phyloP scores from a whole-genome alignment of 2,888 invertebrate species.

The Thymelicus sylvestris region DNA sequence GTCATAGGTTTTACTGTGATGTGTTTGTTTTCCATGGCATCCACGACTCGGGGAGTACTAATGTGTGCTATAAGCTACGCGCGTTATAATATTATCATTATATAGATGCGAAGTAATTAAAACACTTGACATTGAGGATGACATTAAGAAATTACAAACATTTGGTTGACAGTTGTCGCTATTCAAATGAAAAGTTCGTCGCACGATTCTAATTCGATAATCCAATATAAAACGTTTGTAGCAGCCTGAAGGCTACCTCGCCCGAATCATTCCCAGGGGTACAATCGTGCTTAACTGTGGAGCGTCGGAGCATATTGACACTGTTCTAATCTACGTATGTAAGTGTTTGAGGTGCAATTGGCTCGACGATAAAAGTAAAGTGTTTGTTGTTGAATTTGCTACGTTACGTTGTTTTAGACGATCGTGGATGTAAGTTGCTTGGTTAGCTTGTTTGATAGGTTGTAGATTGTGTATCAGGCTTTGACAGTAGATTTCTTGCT shows the following conservation, averaged over 20 bases:
- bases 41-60: no score
- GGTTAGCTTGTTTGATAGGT: background rate
- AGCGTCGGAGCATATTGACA: conserved; percentile 30
- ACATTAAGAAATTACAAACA: background rate
- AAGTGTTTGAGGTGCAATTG: conserved; percentile 35
- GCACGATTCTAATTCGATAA: conserved; percentile 11
- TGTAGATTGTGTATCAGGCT: no score
- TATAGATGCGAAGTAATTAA: no score
- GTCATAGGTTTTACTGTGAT: no score
- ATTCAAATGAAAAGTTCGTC: background rate
- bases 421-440: background rate
- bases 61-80: no score
- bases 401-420: background rate
- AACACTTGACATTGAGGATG: no score
- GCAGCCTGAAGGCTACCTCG: conserved; percentile 18
- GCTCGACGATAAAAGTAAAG: conserved; percentile 30
- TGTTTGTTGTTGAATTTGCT: conserved; percentile 21
- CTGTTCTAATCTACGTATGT: conserved; percentile 34
- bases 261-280: conserved; percentile 28
- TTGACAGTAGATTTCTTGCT: no score
- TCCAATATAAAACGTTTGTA: conserved; percentile 25
- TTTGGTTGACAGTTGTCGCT: background rate
- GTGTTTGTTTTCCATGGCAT: no score
- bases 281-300: conserved; percentile 24
- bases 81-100: no score